Conservation (phyloP, 2,113 vertebrate species). For the Cochlearius cochlearius region DNA sequence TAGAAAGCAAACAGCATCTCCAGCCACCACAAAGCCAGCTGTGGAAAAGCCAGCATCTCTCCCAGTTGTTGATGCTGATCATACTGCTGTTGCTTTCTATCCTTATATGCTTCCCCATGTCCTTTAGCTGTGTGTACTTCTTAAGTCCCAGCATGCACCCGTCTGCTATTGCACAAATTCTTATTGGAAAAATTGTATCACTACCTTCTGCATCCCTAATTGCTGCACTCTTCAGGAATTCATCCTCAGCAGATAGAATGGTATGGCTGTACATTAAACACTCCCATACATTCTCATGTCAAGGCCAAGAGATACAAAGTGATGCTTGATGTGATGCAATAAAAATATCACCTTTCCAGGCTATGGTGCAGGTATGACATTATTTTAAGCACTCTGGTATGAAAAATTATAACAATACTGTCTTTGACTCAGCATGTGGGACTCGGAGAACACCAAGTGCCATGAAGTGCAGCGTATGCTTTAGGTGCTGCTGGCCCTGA, state of each 20-base stretch:
- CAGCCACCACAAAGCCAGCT: neutral
- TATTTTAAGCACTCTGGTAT: neutral
- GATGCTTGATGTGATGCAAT: neutral
- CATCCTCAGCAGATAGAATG: neutral
- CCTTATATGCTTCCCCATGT: neutral
- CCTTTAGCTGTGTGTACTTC: neutral
- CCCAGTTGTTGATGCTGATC: neutral
- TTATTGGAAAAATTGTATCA: neutral
- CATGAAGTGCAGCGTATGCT: neutral
- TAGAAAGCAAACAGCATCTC: neutral
- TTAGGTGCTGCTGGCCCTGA: neutral
- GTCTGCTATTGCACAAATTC: neutral
- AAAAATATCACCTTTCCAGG: neutral
- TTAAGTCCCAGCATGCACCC: neutral
- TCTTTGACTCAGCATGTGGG: neutral
- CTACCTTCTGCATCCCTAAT: neutral
- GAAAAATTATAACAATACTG: neutral
- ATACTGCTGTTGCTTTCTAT: neutral
- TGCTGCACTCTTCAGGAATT: neutral
- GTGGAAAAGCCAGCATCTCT: neutral
- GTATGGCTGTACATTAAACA: neutral
- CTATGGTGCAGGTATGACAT: neutral
- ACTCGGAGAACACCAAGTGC: neutral
- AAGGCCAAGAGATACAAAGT: neutral
- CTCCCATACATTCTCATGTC: neutral